These are phyloP conservation scores for Ylistrum balloti DNA, from an alignment of 1,140 invertebrate species.

Conservation along the genomic window DNA sequence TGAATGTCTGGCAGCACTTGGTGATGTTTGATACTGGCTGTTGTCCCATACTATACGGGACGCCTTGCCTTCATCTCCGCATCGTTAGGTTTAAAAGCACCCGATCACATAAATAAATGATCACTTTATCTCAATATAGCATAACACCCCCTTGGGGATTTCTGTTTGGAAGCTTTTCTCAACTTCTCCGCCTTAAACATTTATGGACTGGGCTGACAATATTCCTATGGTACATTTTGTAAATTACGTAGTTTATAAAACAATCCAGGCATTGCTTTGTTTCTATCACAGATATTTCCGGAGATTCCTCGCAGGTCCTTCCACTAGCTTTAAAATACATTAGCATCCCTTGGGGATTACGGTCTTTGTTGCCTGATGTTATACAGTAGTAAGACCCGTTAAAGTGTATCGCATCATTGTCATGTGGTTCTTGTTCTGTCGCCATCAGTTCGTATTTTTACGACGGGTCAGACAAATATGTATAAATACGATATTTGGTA, in stretches of 20 bases:
- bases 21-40: no score
- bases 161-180: neutral
- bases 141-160: constrained; percentile 12
- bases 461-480: no score
- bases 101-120: constrained; percentile 1
- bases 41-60: neutral
- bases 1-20: no score
- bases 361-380: no score
- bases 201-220: neutral
- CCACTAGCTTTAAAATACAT: neutral
- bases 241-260: constrained; percentile 2
- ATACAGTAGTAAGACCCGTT: no score
- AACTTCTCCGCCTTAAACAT: neutral
- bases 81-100: neutral
- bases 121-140: constrained; percentile 16
- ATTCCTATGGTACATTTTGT: neutral
- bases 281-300: neutral
- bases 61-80: neutral
- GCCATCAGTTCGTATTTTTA: no score
- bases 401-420: no score
- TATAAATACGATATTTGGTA: no score
- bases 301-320: neutral
- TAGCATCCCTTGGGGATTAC: no score
- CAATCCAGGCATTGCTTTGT: neutral
- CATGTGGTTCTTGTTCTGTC: no score